Base-by-base conservation (phyloP, 1,140 invertebrate species). In the Nautilus pompilius region DNA sequence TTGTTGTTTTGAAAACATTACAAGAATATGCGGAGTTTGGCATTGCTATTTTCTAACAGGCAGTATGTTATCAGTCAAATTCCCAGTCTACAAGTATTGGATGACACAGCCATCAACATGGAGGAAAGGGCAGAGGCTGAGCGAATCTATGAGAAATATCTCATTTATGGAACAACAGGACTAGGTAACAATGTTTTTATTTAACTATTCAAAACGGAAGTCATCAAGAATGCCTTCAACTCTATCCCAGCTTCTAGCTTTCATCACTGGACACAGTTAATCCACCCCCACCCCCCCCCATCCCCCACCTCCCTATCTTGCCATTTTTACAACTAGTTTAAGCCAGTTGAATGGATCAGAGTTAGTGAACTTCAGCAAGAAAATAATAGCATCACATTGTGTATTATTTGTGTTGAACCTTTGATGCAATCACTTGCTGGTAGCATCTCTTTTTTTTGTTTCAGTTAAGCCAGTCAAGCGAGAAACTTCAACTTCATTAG, bases 141-240 rank as follows among this genome's bases (percentile, higher is more conserved):
- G 26, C 59, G 72, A 36, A 73, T 76, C n/a, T 77, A 76, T 81
- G 95, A 93, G 34, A 92, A 89, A 22, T 93, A 93, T 46, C 93
- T 78, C 36, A 73, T 61, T 41, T 5, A 46, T 45, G 48, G 20
- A 29, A 55, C 33, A 54, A 62, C 20, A 22, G 28, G 67, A 51
- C 55, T 49, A 60, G 41, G 57, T 28, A 56, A 58, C 56, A 59
- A 30, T 53, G 30, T 59, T 53, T 45, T 45, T 10, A 51, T 28
- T 17, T 58, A 30, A 8, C 51, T 58, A 26, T 30, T 22, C 15
- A 22, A 48, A 2, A 60, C 49, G 28, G 49, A 51, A 33, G 8
- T 17, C 0, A 33, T 20, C 3, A 32, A n/a, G n/a, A 60, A 17
- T 32, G 13, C 2, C 17, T 8, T 30, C 20, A 60, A 26, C 10